phyloP scores from a whole-genome alignment of 2,113 vertebrate species.

The Leucosticte australis region DNA sequence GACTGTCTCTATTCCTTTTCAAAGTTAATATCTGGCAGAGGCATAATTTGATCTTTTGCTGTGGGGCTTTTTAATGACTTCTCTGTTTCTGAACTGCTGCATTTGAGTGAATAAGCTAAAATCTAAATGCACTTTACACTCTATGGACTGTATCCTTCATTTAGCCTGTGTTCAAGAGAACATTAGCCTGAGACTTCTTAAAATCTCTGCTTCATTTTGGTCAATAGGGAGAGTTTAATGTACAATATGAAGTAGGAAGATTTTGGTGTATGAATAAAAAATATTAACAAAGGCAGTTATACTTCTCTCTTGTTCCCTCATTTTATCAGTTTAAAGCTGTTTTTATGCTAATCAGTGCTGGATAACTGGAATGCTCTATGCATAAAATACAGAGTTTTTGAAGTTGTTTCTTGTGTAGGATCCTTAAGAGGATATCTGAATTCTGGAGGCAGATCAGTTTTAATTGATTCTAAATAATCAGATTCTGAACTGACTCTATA shows the following conservation, averaged over 20 bases:
- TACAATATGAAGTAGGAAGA: background rate
- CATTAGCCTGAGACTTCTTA: constrained; percentile 11
- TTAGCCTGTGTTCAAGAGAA: background rate
- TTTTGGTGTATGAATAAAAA: constrained; percentile 1
- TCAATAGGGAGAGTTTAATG: background rate
- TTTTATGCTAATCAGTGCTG: background rate
- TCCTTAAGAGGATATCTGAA: background rate
- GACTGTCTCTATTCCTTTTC: constrained; percentile 9
- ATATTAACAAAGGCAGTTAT: background rate
- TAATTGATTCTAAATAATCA: background rate
- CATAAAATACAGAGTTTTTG: background rate
- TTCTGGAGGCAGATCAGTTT: background rate
- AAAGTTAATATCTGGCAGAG: constrained; percentile 51
- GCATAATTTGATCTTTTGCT: constrained; percentile 34
- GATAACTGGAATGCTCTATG: background rate
- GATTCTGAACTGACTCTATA: background rate
- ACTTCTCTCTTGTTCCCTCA: background rate
- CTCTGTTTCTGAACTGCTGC: background rate
- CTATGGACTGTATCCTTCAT: background rate
- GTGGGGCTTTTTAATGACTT: constrained; percentile 36
- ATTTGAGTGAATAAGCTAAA: constrained; percentile 37
- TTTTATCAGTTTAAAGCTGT: background rate
- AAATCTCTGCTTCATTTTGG: background rate
- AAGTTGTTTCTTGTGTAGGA: background rate
- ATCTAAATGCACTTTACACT: constrained; percentile 26